These are phyloP conservation scores for pig (Sus scrofa) DNA, from an alignment of 2,113 vertebrate genomes.

Conservation along the genomic window T2T-Sscrofa CM000830.6:125082501-125083000, in stretches of 20 bases:
- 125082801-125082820: too few relatives aligned
- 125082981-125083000: neutral
- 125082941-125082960: neutral
- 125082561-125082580: conserved; percentile 60
- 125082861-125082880: too few relatives aligned
- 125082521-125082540: conserved; percentile 16
- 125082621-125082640: neutral
- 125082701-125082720: neutral
- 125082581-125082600: neutral
- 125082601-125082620: neutral
- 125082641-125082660: neutral
- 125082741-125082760: too few relatives aligned
- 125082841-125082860: too few relatives aligned
- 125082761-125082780: too few relatives aligned
- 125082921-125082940: neutral
- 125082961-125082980: neutral
- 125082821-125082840: too few relatives aligned
- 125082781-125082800: too few relatives aligned
- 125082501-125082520: conserved; percentile 49
- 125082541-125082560: conserved; percentile 31
- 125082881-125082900: too few relatives aligned
- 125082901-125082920: neutral
- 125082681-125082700: conserved; percentile 15
- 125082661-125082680: neutral
- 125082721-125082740: too few relatives aligned